Evolutionary conservation across 2,888 invertebrate species (phyloP), one percentile per base, ranked within the genome.

Genomic region (Ormyrus pomaceus): DNA sequence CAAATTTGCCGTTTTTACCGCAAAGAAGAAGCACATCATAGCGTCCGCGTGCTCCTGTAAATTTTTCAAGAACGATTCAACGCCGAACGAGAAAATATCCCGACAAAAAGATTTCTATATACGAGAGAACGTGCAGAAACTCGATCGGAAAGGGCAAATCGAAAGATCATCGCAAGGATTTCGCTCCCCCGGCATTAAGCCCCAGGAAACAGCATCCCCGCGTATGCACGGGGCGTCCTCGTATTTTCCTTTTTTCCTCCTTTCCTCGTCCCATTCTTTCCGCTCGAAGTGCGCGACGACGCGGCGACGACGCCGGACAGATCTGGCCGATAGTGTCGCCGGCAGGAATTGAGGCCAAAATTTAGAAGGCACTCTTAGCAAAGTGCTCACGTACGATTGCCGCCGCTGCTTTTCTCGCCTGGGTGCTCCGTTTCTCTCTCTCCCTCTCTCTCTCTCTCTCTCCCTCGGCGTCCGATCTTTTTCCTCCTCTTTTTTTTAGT

Each of bases 361-460:
- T 78, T 79, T 79, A 79, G 73, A 79, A 50, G 73, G 46, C 69
- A 79, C 56, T 73, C 62, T 69, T 69, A 55, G 79, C 56, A 68
- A 79, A 73, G 68, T 73, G 56, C 62, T 56, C 73, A 53, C 50
- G 68, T 68, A 62, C 68, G 58, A 70, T 62, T 70, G 64, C 45
- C 61, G 61, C 19, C 19, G 19, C 71, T 59, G 58, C 70, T 66
- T 79, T 76, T 83, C 77, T 62, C 73, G 75, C 72, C 78, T 65
- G n/a, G 53, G 11, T 19, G 19, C 13, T 45, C 34, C 53, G 19
- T 19, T 19, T 19, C 72, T 53, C 9, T 56, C 71, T 53, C 13
- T 51, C 1, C 13, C 55, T 48, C 13, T 19, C 19, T 19, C 19
- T 19, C 19, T 19, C 19, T 19, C 19, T 19, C 19, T 19, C 19